Base-by-base conservation (phyloP, 2,113 vertebrate species). In the Piliocolobus tephrosceles region DNA sequence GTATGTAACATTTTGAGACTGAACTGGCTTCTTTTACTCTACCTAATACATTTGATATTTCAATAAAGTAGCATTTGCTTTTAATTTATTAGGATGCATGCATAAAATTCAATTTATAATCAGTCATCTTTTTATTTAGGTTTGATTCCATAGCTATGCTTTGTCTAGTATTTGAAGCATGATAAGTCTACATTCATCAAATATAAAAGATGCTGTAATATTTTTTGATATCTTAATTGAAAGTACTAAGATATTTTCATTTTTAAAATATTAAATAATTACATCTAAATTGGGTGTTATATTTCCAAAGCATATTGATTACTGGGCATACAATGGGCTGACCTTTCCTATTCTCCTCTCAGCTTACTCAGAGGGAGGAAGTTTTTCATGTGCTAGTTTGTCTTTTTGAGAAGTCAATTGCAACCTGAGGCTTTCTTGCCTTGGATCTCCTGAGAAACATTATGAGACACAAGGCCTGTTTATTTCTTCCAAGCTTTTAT, bases 401-500 rank as follows among this genome's bases (percentile, higher is more conserved):
- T 88, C 83, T 97, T 96, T 96, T 72, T 93, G 82, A 96, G 68
- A n/a, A 47, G 87, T 97, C 89, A 97, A 2, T 95, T 97, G 87
- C 80, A 97, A 96, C 82, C 91, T 95, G 35, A 95, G 89, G 86
- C 82, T 97, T 95, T 80, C 68, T 92, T 94, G 80, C 47, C 16
- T 93, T 91, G 57, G 17, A 14, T 97, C 92, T 97, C 96, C 27
- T 47, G 94, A 98, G 98, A 96, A 92, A 72, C 68, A 90, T 97
- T 95, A 89, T 92, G 47, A 95, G 92, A 94, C 30, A 57, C 2
- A 47, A 98, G 96, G 73, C 27, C 80, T 98, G 85, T 98, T 98
- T 98, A 98, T 97, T 98, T 96, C 90, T 98, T 96, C 90, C 22
- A 95, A 95, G 52, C 30, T 81, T 97, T 97, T 96, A 96, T 94